Evolutionary conservation across 2,113 vertebrate species (phyloP), one percentile per base, ranked within the genome.

Genomic region (Indicator indicator): DNA sequence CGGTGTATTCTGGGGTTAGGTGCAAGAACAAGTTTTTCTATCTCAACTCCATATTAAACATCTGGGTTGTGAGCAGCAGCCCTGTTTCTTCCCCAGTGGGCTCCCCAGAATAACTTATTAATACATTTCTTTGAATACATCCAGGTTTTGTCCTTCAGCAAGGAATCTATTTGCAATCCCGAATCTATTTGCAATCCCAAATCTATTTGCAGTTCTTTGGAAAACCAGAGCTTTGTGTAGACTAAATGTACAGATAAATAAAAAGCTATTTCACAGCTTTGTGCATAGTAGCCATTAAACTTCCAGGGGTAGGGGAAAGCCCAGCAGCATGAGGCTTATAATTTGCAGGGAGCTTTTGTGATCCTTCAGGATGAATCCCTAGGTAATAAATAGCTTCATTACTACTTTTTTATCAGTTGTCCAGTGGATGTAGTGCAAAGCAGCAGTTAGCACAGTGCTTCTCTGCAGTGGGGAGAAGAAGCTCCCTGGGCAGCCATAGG

Each of bases 111-210:
- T 69, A 85, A 71, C 62, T 83, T 89, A n/a, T 55, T 74, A 90
- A 74, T 69, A 88, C 42, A 42, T 86, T 87, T 85, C 48, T 94
- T 91, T 62, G 92, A 94, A 79, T 69, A 82, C 52, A 44, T 75
- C 90, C 65, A 55, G 52, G 84, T 95, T 95, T 96, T 95, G 50
- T 83, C 56, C 64, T 93, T 95, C 96, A 95, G 40, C 58, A 58
- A 83, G 38, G 55, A 93, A 73, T 68, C 42, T 44, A 44, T 44
- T 44, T 44, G 46, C 16, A 88, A 59, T 62, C 33, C 24, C 64
- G 36, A 90, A 52, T 65, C 33, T 79, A 77, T 85, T 96, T 84
- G 81, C 6, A 6, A 36, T 36, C 36, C 36, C 36, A 36, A 90
- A 52, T 65, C 33, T 79, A 77, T 85, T 96, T 84, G 81, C 6